phyloP scores from a whole-genome alignment of 2,797 vertebrate species.

The Lacerta viridis region DNA sequence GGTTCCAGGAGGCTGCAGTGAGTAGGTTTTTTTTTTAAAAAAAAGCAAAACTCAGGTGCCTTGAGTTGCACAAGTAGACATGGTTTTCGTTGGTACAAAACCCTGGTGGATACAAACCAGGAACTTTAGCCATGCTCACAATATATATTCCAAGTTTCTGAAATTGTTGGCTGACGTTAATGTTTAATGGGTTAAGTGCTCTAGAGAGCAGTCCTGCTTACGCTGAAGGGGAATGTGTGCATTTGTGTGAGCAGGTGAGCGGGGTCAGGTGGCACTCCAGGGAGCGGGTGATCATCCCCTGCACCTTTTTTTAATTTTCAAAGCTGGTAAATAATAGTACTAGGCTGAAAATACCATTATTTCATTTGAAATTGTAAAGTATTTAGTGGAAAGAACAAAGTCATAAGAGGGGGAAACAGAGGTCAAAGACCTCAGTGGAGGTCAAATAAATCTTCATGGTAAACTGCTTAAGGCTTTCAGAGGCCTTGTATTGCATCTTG shows the following conservation, averaged over 20 bases:
- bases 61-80: not conserved
- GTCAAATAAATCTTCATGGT: constrained; percentile 41
- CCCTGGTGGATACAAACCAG: not conserved
- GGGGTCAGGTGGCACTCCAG: not conserved
- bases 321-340: not conserved
- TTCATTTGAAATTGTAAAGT: constrained; percentile 24
- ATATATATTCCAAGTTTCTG: not conserved
- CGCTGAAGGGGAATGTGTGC: not conserved
- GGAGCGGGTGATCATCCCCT: not conserved
- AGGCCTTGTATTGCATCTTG: constrained; percentile 19
- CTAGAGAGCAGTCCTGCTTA: not conserved
- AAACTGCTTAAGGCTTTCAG: constrained; percentile 10
- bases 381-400: constrained; percentile 43
- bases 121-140: not conserved
- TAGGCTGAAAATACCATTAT: constrained; percentile 18
- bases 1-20: not conserved
- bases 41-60: too few species aligned
- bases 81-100: not conserved
- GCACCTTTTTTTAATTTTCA: not conserved
- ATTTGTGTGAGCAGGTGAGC: not conserved
- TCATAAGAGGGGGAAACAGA: not conserved
- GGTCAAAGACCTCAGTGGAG: constrained; percentile 58
- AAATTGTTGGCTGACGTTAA: not conserved
- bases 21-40: too few species aligned
- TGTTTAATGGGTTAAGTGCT: not conserved